Evolutionary conservation across 2,113 vertebrate species (phyloP), one percentile per base, ranked within the genome.

Genomic region (Psophia crepitans): DNA sequence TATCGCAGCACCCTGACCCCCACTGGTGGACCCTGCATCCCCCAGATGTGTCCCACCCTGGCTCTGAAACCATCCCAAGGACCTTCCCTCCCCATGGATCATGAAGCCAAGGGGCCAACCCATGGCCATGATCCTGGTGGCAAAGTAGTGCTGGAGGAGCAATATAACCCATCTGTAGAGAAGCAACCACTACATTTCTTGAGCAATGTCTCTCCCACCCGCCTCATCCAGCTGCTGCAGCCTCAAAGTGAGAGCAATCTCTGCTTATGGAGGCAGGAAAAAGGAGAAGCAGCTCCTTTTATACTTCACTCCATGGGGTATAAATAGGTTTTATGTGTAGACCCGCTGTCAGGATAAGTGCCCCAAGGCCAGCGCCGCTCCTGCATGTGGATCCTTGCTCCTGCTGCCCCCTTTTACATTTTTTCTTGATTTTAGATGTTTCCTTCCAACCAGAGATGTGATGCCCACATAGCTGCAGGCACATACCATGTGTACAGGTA

Each of bases 351-450:
- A 24, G 39, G 14, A 63, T 32, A 21, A 85, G 73, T 1, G 0
- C 20, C 39, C 2, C 0, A 1, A 64, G 19, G 39, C 43, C 21
- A 24, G 22, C 1, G 0, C 13, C 1, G 2, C 21, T 75, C 21
- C 12, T 33, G 19, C 4, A 0, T 0, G 2, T 24, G 32, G 32
- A 85, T 35, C 44, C 32, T 13, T 35, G 32, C 10, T 49, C 54
- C 71, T 41, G 14, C 23, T 65, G 57, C 33, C 13, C 46, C 28
- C 71, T 4, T 73, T 46, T 27, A 11, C 13, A 12, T 22, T 88
- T 49, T 53, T 24, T 28, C 37, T 49, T 41, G 5, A 37, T n/a
- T 89, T 93, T n/a, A 68, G 46, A 10, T 64, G 17, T 17, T 33
- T 60, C 24, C 12, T 75, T 71, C 41, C 63, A 60, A 4, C 9